Percentiles rank a stretch among this genome's conserved stretches.
Conservation (phyloP, 2,113 vertebrate genomes). For the Rattus norvegicus region DNA sequence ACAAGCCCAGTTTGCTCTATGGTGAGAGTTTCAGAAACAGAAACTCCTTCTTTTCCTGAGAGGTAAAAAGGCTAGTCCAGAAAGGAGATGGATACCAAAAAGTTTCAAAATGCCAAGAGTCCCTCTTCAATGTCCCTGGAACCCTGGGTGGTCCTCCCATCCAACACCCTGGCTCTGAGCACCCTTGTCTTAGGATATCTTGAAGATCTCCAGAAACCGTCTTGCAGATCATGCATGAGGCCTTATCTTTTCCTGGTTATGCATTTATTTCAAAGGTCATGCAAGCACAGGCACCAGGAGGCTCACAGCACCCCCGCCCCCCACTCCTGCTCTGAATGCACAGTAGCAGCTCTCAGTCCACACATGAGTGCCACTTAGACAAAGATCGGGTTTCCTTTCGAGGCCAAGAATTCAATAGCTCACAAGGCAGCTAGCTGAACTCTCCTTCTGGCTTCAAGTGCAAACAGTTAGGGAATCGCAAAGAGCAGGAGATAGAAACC, state of each 20-base stretch:
- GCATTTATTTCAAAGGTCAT: conserved; percentile 61
- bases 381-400: conserved; percentile 71
- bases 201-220: conserved; percentile 74
- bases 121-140: conserved; percentile 59
- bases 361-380: conserved; percentile 66
- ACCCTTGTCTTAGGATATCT: conserved; percentile 63
- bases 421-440: conserved; percentile 43
- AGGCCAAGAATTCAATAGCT: conserved; percentile 63
- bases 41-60: conserved; percentile 60
- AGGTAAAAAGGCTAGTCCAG: conserved; percentile 36
- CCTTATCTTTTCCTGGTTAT: conserved; percentile 69
- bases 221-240: conserved; percentile 34
- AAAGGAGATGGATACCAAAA: conserved; percentile 53
- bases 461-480: not conserved
- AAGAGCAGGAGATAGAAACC: conserved; percentile 44
- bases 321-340: conserved; percentile 18
- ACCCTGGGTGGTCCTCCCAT: conserved; percentile 70
- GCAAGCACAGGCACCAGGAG: not conserved
- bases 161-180: conserved; percentile 57
- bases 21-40: conserved; percentile 60
- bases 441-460: not conserved
- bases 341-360: conserved; percentile 68
- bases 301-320: not conserved
- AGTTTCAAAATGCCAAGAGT: conserved; percentile 68
- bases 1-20: conserved; percentile 20